Conservation (phyloP, 2,113 vertebrate genomes). For the Xiphias gladius region DNA sequence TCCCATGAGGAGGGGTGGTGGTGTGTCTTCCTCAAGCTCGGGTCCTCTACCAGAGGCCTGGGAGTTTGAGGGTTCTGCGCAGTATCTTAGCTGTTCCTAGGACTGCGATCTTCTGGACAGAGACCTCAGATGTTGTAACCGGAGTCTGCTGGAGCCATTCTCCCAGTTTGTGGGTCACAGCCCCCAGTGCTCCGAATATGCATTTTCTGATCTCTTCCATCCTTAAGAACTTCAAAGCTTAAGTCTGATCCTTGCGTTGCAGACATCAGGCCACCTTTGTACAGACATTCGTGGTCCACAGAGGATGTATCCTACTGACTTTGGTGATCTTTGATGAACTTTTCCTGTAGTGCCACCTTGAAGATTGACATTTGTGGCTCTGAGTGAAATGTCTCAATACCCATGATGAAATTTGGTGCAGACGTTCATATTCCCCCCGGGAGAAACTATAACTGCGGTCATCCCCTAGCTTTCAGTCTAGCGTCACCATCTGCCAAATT, state of each 20-base stretch:
- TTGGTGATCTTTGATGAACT: not conserved
- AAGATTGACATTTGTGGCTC: not conserved
- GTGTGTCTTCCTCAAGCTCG: too few relatives aligned
- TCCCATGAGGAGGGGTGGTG: too few relatives aligned
- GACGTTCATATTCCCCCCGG: not conserved
- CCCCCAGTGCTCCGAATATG: too few relatives aligned
- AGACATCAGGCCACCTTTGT: not conserved
- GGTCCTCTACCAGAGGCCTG: too few relatives aligned
- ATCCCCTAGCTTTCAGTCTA: not conserved
- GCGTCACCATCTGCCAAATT: too few relatives aligned
- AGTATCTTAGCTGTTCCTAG: too few relatives aligned
- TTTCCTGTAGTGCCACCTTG: not conserved
- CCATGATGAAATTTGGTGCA: not conserved
- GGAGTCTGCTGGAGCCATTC: too few relatives aligned
- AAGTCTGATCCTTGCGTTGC: not conserved
- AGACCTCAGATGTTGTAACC: too few relatives aligned
- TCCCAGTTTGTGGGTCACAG: too few relatives aligned
- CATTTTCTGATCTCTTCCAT: not conserved
- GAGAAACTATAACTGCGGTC: not conserved
- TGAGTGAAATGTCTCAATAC: too few relatives aligned
- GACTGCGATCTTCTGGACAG: too few relatives aligned
- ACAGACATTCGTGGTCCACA: not conserved
- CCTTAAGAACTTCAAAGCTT: not conserved
- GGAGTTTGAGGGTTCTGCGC: too few relatives aligned
- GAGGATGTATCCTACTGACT: not conserved